phyloP scores from a whole-genome alignment of 2,113 vertebrate genomes.

The Genyomyrus donnyi region DNA sequence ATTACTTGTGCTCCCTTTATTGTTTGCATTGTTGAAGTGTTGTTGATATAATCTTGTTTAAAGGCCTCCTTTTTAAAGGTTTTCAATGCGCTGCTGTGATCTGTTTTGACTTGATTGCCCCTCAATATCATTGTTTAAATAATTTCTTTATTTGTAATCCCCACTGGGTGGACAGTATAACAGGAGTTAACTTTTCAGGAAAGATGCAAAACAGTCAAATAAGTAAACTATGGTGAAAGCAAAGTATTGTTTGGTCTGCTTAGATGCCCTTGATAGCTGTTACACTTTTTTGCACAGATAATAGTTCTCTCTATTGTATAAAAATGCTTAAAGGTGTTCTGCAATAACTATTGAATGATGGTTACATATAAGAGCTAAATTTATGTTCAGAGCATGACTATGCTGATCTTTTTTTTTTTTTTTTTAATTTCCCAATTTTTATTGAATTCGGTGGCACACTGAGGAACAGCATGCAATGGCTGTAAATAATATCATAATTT shows the following conservation, averaged over 20 bases:
- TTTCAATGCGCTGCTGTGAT: conserved; percentile 20
- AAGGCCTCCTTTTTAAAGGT: conserved; percentile 11
- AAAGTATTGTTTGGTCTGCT: conserved; percentile 19
- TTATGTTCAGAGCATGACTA: conserved; percentile 40
- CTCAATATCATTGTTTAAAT: conserved; percentile 25
- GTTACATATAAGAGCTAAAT: conserved; percentile 19
- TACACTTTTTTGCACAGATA: conserved; percentile 27
- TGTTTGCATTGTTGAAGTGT: neutral
- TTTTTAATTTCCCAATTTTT: neutral
- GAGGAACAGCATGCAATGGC: conserved; percentile 30
- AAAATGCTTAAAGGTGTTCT: conserved; percentile 36
- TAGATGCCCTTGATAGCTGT: neutral
- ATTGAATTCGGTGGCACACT: conserved; percentile 32
- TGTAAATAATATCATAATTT: conserved; percentile 46
- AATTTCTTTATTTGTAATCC: conserved; percentile 21
- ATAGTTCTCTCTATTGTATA: conserved; percentile 34
- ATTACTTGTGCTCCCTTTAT: neutral
- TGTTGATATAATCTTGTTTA: conserved; percentile 12
- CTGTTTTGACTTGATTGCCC: conserved; percentile 35
- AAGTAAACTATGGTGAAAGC: conserved; percentile 2
- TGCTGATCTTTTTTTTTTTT: conserved; percentile 18
- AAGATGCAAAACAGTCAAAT: neutral
- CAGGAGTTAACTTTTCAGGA: neutral
- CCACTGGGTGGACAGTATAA: conserved; percentile 19
- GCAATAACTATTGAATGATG: conserved; percentile 34